Evolutionary conservation across 35 echinoderm and acorn worm genomes (phyloP).

Genomic region (Diadema setosum): DNA sequence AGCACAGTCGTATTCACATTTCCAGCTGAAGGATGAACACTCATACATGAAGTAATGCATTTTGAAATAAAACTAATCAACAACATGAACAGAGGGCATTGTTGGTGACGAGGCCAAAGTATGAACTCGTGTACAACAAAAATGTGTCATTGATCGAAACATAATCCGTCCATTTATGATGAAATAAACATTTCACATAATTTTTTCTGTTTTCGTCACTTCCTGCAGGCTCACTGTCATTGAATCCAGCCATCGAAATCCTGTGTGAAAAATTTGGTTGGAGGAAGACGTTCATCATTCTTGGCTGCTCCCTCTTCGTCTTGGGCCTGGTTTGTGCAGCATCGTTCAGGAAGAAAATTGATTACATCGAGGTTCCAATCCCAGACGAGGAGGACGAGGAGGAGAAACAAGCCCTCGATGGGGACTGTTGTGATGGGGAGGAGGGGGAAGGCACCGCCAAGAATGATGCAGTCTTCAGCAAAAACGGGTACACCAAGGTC

Average conservation of each 20-base stretch:
- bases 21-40: too few species aligned
- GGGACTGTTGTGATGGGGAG: not conserved
- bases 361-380: constrained; percentile 41
- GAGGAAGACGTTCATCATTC: constrained; percentile 68
- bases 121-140: too few species aligned
- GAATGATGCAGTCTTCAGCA: not conserved
- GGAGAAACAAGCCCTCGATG: too few species aligned
- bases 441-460: too few species aligned
- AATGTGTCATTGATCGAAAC: too few species aligned
- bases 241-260: constrained; percentile 80
- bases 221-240: constrained; percentile 59
- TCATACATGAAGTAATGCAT: too few species aligned
- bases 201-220: too few species aligned
- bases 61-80: too few species aligned
- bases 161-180: too few species aligned
- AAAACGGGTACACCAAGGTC: not conserved
- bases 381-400: constrained; percentile 40
- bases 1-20: too few species aligned
- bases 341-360: constrained; percentile 55
- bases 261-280: constrained; percentile 70
- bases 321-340: constrained; percentile 49
- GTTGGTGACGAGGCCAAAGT: too few species aligned
- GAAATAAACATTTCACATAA: too few species aligned
- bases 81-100: not conserved
- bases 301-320: constrained; percentile 46